Conservation (phyloP, 2,797 vertebrate species). For the Brachyrhaphis roseni region DNA sequence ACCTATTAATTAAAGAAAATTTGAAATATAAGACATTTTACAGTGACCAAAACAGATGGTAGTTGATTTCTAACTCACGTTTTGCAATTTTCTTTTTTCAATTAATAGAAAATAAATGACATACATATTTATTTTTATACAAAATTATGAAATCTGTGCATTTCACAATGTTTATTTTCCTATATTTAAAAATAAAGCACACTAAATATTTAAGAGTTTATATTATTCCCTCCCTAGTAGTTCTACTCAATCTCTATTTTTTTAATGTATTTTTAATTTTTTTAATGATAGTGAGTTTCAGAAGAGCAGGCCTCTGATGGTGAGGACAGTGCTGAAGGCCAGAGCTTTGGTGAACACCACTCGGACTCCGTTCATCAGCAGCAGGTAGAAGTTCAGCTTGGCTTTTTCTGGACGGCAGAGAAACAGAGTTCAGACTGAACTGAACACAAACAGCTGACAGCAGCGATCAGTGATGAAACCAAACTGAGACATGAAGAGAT, state of each 20-base stretch:
- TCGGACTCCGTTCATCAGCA: constrained; percentile 67
- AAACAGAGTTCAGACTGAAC: neutral
- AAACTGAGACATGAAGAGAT: neutral
- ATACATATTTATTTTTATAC: neutral
- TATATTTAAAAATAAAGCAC: neutral
- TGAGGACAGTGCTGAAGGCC: constrained; percentile 67
- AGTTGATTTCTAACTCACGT: neutral
- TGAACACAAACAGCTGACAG: neutral
- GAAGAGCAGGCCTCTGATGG: constrained; percentile 51
- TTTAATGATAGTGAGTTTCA: constrained; percentile 3
- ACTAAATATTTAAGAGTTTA: neutral
- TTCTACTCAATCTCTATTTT: neutral
- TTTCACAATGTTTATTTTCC: neutral
- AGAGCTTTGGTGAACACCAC: constrained; percentile 72
- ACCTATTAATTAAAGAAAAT: neutral
- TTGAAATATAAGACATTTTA: neutral
- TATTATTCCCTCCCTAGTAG: neutral
- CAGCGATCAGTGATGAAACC: neutral
- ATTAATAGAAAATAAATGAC: neutral
- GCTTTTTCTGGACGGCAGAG: constrained; percentile 6
- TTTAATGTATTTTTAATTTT: no score
- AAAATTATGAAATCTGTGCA: neutral
- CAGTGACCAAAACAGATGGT: neutral
- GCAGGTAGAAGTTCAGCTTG: constrained; percentile 50
- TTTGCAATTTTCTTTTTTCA: neutral